A percentile compares a stretch with the other conserved stretches of the same genome.
These are phyloP conservation scores for Eretmocerus hayati DNA, from an alignment of 2,888 invertebrate species.

Conservation along the genomic window DNA sequence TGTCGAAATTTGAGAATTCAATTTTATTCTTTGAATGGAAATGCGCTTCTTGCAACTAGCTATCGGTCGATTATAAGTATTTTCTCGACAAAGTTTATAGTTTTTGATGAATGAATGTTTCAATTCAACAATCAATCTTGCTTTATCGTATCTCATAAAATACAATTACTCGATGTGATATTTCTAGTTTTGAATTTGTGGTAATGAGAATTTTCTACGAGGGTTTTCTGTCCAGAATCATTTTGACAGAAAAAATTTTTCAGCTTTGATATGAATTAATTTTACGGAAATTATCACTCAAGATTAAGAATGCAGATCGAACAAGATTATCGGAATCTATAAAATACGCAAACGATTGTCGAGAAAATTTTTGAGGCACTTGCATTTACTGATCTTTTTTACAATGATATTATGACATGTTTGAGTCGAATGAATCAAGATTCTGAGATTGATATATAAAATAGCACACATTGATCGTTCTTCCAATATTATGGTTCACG, in stretches of 20 bases:
- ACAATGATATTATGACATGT: too few species aligned
- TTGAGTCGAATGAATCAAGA: conserved; percentile 15
- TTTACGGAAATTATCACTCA: too few species aligned
- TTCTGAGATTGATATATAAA: conserved; percentile 14
- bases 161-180: conserved; percentile 41
- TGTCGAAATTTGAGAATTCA: too few species aligned
- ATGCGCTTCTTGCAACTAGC: conserved; percentile 30
- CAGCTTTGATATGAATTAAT: conserved; percentile 4
- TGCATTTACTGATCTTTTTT: conserved; percentile 43
- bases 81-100: conserved; percentile 9
- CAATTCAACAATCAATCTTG: conserved; percentile 27
- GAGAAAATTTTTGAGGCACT: conserved; percentile 39
- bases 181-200: conserved; percentile 38
- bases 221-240: conserved; percentile 15
- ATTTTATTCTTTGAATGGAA: conserved; percentile 20
- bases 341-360: conserved; percentile 46
- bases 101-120: conserved; percentile 28
- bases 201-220: too few species aligned
- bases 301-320: too few species aligned
- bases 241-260: conserved; percentile 14
- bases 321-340: too few species aligned
- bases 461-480: conserved; percentile 11
- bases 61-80: conserved; percentile 17
- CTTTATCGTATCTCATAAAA: conserved; percentile 29
- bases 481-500: conserved; percentile 7